Base-by-base conservation (phyloP, 64 coral and sea anemone genomes). In the Stylophora pistillata region DNA sequence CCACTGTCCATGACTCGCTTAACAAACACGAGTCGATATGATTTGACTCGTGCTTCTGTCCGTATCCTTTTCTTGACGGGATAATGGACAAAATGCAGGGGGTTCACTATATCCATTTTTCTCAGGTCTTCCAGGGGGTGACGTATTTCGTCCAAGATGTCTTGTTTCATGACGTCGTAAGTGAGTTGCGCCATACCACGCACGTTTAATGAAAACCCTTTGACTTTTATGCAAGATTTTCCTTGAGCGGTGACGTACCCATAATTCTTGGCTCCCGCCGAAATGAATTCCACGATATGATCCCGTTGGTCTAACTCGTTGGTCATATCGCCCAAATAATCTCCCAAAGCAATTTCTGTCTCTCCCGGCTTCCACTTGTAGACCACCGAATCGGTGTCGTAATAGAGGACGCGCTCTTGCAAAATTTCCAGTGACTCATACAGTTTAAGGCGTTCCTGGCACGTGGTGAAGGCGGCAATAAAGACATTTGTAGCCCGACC, bases 221-320 rank as follows among this genome's bases (percentile, higher is more conserved):
- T 14, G 2, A 90, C 54, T 73, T 82, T 81, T 16, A 63, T 73
- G 0, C 53, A 32, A 1, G 12, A 55, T 30, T 72, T 25, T 0
- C 78, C 88, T 20, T 82, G 6, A 6, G 58, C 15, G 0, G 62
- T 30, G 25, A 60, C 13, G 62, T 82, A 90, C 0, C 17, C 76
- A 29, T 81, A 80, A 55, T 89, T 89, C 28, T 89, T 89, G 6
- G 76, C 76, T 56, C 88, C 76, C 0, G 31, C 62, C 0, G 60
- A 79, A 18, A 53, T 54, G 11, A 79, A 89, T 0, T 77, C 77
- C 0, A 30, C 30, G 55, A 90, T 90, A 16, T 73, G 47, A 11
- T 89, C 55, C 9, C 30, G 63, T 3, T 81, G 37, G 14, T 37
- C 88, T 5, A 62, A n/a, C 30, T 89, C 77, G 2, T 73, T 37